Base-by-base conservation (phyloP, 2,888 invertebrate species). In the Euplagia quadripunctaria region DNA sequence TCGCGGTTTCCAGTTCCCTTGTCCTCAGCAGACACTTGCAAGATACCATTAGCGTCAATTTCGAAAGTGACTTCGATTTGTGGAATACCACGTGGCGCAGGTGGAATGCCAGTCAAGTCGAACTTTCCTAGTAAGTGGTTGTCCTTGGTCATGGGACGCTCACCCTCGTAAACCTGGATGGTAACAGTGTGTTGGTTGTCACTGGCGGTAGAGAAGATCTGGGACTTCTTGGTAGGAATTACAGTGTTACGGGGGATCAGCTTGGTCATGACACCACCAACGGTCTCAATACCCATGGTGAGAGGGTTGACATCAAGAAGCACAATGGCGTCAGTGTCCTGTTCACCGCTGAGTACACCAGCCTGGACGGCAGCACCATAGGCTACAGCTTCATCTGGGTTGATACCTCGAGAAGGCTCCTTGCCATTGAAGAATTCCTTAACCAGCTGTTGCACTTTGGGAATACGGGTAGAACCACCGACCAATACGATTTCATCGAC, bases 221-320 rank as follows among this genome's bases (percentile, higher is more conserved):
- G 99, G 0, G 99, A 99, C 93, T 99, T 99, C 96, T 99, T 99
- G 71, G 99, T 99, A 51, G 99, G 99, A 89, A 99, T 99, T 80
- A 99, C 99, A 46, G 99, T 99, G 97, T 99, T 99, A 87, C 99
- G 97, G 72, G 99, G 98, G 91, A 99, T 99, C 72, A 99, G 97
- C 92, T 99, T 99, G 85, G 99, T 99, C 99, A 99, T 99, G 51
- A 99, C 99, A 84, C 99, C 99, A 80, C 99, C 99, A 68, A 99
- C 99, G 64, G 99, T 99, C 96, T 99, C 99, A 90, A 99, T 99
- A 95, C 99, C 99, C 97, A 99, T 97, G 82, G 99, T 99, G 82
- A 99, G 97, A 84, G 99, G 99, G 94, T 99, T 99, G 72, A 99
- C 99, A 93, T 99, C 99, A 80, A 99, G 97, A 77, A 99, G 97